Percentiles rank a stretch among this genome's conserved stretches.
phyloP scores from a whole-genome alignment of 2,113 vertebrate genomes.

The Bagarius yarrelli region DNA sequence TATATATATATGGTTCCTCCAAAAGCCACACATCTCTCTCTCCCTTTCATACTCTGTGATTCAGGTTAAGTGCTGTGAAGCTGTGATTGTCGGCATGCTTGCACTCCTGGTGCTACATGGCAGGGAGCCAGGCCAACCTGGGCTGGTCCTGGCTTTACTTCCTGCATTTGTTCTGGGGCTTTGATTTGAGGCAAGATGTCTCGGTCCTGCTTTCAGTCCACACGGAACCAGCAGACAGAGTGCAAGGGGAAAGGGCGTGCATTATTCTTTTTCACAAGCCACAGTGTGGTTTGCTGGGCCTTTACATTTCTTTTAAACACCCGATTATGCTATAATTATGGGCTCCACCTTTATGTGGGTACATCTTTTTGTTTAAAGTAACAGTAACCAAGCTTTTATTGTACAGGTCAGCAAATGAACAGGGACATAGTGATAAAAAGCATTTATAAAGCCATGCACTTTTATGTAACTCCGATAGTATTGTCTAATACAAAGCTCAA shows the following conservation, averaged over 20 bases:
- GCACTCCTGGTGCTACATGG: conserved; percentile 56
- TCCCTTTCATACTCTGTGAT: background rate
- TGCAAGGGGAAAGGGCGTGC: conserved; percentile 50
- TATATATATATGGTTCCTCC: conserved; percentile 17
- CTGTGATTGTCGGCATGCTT: conserved; percentile 40
- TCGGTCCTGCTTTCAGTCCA: conserved; percentile 63
- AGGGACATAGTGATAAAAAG: background rate
- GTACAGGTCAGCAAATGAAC: background rate
- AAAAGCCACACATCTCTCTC: conserved; percentile 30
- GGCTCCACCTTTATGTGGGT: conserved; percentile 35
- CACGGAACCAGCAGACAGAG: conserved; percentile 65
- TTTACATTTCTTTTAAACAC: conserved; percentile 43
- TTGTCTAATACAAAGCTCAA: background rate
- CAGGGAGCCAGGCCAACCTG: conserved; percentile 65
- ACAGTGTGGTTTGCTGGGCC: conserved; percentile 38
- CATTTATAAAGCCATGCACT: background rate
- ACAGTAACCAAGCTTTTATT: conserved; percentile 12
- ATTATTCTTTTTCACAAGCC: conserved; percentile 38
- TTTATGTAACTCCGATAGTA: background rate
- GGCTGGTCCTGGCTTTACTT: conserved; percentile 66
- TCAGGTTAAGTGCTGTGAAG: conserved; percentile 12
- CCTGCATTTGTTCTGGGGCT: conserved; percentile 77
- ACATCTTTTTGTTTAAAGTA: background rate
- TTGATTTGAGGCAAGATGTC: conserved; percentile 77
- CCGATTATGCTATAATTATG: conserved; percentile 62